Percentiles rank a stretch among this genome's conserved stretches.
Conservation (phyloP, 2,888 invertebrate genomes). For the Apocheima hispidaria region DNA sequence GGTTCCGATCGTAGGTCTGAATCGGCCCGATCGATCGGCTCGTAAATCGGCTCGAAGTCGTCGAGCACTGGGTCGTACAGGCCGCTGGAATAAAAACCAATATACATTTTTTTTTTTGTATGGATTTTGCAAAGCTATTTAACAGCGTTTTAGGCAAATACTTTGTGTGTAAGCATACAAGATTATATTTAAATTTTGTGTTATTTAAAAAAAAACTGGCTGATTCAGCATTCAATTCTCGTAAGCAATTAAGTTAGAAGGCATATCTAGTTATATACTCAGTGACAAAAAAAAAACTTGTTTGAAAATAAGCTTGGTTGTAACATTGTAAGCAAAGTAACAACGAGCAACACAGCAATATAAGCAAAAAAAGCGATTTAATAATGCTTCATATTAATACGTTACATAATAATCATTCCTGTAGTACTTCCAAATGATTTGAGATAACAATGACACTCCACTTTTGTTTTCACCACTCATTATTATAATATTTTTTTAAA, state of each 20-base stretch:
- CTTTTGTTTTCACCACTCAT: slow-evolving; percentile 63
- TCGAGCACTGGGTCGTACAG: slow-evolving; percentile 79
- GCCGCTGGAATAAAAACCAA: slow-evolving; percentile 69
- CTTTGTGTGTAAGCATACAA: too few relatives aligned
- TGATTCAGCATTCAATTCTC: too few relatives aligned
- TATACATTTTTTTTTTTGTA: not conserved
- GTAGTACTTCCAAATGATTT: slow-evolving; percentile 65
- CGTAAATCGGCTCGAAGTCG: slow-evolving; percentile 72
- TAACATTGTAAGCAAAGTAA: not conserved
- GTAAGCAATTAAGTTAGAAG: too few relatives aligned
- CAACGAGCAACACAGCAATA: not conserved
- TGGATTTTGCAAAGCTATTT: not conserved
- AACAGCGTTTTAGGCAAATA: too few relatives aligned
- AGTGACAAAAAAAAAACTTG: too few relatives aligned
- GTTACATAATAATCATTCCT: slow-evolving; percentile 60
- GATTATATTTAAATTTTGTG: too few relatives aligned
- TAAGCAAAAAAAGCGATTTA: not conserved
- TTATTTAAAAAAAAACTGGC: too few relatives aligned
- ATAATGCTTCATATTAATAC: slow-evolving; percentile 27
- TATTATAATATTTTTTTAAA: not conserved
- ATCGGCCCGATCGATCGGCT: slow-evolving; percentile 71
- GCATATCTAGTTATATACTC: too few relatives aligned
- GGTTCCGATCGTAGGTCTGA: slow-evolving; percentile 73
- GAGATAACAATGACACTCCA: slow-evolving; percentile 59
- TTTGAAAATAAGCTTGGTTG: too few relatives aligned